Conservation (phyloP, 1,140 invertebrate genomes). For the Anoplolepis gracilipes region DNA sequence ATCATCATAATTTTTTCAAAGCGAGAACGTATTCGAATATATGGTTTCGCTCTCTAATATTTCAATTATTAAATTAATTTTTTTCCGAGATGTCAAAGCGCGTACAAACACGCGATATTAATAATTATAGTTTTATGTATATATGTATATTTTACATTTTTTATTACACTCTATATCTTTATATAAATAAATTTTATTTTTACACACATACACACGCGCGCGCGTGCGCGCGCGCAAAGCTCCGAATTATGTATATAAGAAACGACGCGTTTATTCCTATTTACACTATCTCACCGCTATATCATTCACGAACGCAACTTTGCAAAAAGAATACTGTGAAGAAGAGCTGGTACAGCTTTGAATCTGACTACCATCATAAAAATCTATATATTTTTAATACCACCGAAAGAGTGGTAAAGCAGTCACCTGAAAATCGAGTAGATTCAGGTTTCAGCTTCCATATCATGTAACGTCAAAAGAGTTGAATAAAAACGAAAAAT, state of each 20-base stretch:
- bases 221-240: too few species aligned
- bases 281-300: not conserved
- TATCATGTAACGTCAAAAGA: too few species aligned
- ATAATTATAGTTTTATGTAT: not conserved
- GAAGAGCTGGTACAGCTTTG: not conserved
- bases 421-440: too few species aligned
- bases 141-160: not conserved
- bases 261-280: not conserved
- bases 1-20: not conserved
- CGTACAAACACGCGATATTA: not conserved
- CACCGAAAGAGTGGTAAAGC: conserved; percentile 1
- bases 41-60: not conserved
- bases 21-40: not conserved
- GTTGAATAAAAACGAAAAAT: too few species aligned
- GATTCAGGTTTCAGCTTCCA: too few species aligned
- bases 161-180: not conserved
- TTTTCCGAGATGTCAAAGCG: not conserved
- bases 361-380: conserved; percentile 16
- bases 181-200: not conserved
- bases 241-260: not conserved
- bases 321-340: not conserved
- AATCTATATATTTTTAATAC: not conserved
- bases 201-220: too few species aligned
- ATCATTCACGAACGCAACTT: not conserved
- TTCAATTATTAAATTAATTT: not conserved